Conservation (phyloP, 2,113 vertebrate genomes). For the Blennius ocellaris region DNA sequence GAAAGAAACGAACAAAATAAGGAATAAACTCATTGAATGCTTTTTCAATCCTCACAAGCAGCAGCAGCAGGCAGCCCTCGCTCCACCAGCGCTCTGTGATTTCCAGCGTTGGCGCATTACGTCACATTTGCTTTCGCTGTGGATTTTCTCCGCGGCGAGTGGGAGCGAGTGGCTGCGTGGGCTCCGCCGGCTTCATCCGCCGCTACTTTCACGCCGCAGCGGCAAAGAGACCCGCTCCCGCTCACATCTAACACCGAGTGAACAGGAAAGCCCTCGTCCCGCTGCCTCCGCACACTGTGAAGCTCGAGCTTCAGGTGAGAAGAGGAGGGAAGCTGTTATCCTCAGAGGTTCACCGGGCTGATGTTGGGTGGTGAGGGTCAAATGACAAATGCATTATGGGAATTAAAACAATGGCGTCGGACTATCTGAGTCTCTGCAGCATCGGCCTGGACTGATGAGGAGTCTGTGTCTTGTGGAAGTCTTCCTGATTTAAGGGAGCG, state of each 20-base stretch:
- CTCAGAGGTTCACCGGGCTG: background rate
- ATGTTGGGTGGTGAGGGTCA: background rate
- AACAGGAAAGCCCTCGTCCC: too few relatives aligned
- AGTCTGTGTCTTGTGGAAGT: background rate
- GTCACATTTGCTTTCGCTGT: conserved; percentile 30
- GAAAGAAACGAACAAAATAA: too few relatives aligned
- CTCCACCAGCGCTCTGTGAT: background rate
- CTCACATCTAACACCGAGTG: too few relatives aligned
- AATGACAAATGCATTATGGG: conserved; percentile 2
- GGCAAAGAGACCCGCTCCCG: conserved; percentile 5
- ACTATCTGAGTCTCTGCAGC: background rate
- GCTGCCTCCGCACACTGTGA: too few relatives aligned
- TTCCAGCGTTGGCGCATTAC: conserved; percentile 19
- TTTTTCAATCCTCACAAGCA: too few relatives aligned
- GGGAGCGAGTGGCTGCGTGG: conserved; percentile 52
- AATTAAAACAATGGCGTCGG: background rate
- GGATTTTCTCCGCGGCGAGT: conserved; percentile 45
- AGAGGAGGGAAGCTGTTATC: too few relatives aligned
- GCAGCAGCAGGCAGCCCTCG: too few relatives aligned
- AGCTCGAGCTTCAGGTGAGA: too few relatives aligned
- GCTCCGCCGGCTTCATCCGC: conserved; percentile 55
- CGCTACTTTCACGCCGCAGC: conserved; percentile 25
- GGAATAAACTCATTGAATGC: too few relatives aligned
- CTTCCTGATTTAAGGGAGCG: background rate
- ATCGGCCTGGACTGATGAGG: background rate